Evolutionary conservation across 2,113 vertebrate genomes (phyloP), one percentile per base, ranked within the genome.

Genomic region (Myrmecophaga tridactyla): DNA sequence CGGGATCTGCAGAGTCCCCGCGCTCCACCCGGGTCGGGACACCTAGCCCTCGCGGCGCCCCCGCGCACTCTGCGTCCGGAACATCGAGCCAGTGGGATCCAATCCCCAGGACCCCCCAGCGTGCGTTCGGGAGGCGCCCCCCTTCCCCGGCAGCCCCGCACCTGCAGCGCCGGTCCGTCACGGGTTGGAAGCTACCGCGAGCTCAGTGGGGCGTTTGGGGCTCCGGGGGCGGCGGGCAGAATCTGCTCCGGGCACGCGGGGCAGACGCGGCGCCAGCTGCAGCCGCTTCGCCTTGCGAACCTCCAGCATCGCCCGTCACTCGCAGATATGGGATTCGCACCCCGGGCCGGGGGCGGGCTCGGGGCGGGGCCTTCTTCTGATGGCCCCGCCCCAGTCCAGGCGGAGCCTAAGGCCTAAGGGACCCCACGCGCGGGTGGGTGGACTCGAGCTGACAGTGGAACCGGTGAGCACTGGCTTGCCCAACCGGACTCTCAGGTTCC

Each of bases 271-370:
- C 97, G 95, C 96, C 96, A 97, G 96, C 91, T 96, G 97, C 96
- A 97, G 96, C 96, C 97, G 97, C 98, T 97, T 84, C 62, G 88
- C 92, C 97, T 97, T 88, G 39, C 88, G 94, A 96, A 97, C 97
- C 97, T 97, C 96, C 95, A 97, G 97, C 97, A 98, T 98, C 97
- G 96, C 97, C 97, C 92, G 97, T 84, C 97, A 96, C 96, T 97
- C 90, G 82, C 94, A 84, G n/a, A 94, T 96, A 48, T 17, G 65
- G 91, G 86, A 96, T 98, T 98, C 95, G 97, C 97, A 97, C 96
- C 97, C 95, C 25, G 95, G 94, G 96, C 97, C 92, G 97, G 96
- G 97, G 97, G 97, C 96, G 97, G 97, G 96, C 83, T 92, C 94
- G 95, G 94, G 97, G 97, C 92, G 97, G 97, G 96, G 94, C 96